Evolutionary conservation across 2,113 vertebrate genomes (phyloP), one percentile per base, ranked within the genome.

Genomic region (Tapirus terrestris): DNA sequence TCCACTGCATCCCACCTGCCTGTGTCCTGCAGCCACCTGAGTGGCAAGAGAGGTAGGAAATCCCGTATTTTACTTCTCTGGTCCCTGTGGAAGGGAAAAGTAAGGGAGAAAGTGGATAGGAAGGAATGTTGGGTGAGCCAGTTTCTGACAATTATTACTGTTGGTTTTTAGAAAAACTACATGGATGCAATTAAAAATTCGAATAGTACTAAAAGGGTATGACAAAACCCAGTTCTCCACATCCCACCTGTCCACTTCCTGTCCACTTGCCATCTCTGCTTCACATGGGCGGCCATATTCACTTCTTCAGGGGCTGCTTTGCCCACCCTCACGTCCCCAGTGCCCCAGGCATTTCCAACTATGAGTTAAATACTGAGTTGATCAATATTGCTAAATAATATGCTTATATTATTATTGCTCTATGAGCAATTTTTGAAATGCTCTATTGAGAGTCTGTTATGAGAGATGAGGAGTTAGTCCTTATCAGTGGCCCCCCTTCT

Each of bases 211-310:
- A 39, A 53, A 53, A 53, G 70, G 33, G 8, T 36, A 8, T 36
- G 43, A 53, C 25, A 43, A 16, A 31, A 53, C 23, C 25, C 77
- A 68, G 60, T 36, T 25, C 12, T 4, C 25, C 53, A n/a, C 11
- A 18, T 16, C 0, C 10, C 17, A 27, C n/a, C 45, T 48, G 8
- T 31, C 31, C 14, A 21, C 29, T 4, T 25, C 36, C 45, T 31
- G 11, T 16, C 8, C 13, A 48, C 48, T 48, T 48, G 39, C 6
- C 39, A 36, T n/a, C 23, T 31, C 80, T 3, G 17, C 56, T 14
- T 11, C 21, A 9, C 0, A 3, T 0, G 25, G 27, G 20, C 21
- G 4, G 17, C 25, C 67, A 33, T 6, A 0, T 77, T 29, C 27
- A 2, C 2, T 51, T 48, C 39, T 83, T 29, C 31, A 31, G 31